Base-by-base conservation (phyloP, 2,888 invertebrate species). In the Dryococelus australis region DNA sequence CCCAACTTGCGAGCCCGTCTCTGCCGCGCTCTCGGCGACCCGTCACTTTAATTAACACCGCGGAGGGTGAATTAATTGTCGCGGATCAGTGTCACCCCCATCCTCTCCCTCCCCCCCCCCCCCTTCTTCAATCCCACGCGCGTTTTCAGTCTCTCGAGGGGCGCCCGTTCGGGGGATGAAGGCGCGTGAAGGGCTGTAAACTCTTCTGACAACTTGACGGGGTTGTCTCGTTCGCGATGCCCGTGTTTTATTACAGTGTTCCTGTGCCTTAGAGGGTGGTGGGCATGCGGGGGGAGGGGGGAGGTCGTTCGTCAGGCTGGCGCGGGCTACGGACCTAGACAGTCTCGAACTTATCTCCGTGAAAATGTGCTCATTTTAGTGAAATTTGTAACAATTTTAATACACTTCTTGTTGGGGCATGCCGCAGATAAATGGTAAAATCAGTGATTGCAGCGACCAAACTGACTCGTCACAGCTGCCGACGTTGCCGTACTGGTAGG, bases 1-100 rank as follows among this genome's bases (percentile, higher is more conserved):
- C 65, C 65, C 65, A 65, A 65, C 65, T 65, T 65, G 65, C 65
- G n/a, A 65, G 24, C 20, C n/a, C 35, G 35, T 35, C 35, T 35
- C 35, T 4, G 35, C 35, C 35, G 35, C 35, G 35, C 35, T 35
- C 35, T 35, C 51, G 51, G 51, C 13, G 8, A 20, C 65, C 65
- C 65, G 65, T 65, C 65, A 65, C 65, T n/a, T 65, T 65, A 65
- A 65, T 65, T 65, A 65, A 65, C 65, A 65, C 65, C 65, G 65
- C n/a, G 65, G 65, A n/a, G 65, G 65, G 8, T 65, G 65, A 20
- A 65, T 65, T 65, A 65, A 65, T 65, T 65, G 65, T 65, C 65
- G 65, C 65, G 65, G 65, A 65, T 65, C 65, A 65, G 20, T 51
- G 51, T 24, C 65, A n/a, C 65, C 65, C 65, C 24, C 10, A 20